Percentiles rank a stretch among this genome's conserved stretches.
These are phyloP conservation scores for Teleogryllus occipitalis DNA, from an alignment of 1,140 invertebrate genomes.

Conservation along the genomic window DNA sequence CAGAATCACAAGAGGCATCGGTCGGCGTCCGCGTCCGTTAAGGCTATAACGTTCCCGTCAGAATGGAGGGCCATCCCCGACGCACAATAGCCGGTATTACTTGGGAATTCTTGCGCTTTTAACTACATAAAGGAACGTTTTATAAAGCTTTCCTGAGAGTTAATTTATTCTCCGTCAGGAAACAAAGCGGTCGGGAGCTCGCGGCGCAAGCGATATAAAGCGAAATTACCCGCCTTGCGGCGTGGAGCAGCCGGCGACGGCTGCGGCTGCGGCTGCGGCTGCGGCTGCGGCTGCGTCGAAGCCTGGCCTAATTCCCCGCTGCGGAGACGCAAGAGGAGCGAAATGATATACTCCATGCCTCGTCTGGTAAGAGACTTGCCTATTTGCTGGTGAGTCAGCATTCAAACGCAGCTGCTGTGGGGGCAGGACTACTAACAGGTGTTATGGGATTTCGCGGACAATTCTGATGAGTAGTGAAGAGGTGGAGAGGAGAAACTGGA, in stretches of 20 bases:
- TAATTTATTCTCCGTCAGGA: neutral
- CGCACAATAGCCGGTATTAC: conserved; percentile 3
- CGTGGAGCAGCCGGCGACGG: neutral
- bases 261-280: no score
- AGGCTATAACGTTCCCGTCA: neutral
- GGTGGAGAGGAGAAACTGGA: no score
- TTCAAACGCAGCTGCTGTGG: no score
- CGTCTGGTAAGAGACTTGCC: no score
- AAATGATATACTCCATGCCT: no score
- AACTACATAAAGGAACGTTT: conserved; percentile 5
- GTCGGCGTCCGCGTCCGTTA: neutral
- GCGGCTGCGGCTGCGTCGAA: neutral
- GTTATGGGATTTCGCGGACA: no score
- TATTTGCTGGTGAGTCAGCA: no score
- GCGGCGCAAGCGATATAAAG: neutral
- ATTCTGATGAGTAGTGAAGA: no score
- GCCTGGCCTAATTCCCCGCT: neutral
- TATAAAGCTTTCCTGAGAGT: conserved; percentile 1
- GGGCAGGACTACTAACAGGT: no score
- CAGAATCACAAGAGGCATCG: no score
- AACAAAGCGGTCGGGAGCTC: neutral
- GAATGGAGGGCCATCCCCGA: neutral
- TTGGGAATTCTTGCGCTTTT: conserved; percentile 1
- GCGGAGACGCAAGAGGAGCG: neutral
- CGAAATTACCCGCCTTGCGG: neutral